These are phyloP conservation scores for Sinonovacula constricta DNA, from an alignment of 1,140 invertebrate species.

Conservation along the genomic window DNA sequence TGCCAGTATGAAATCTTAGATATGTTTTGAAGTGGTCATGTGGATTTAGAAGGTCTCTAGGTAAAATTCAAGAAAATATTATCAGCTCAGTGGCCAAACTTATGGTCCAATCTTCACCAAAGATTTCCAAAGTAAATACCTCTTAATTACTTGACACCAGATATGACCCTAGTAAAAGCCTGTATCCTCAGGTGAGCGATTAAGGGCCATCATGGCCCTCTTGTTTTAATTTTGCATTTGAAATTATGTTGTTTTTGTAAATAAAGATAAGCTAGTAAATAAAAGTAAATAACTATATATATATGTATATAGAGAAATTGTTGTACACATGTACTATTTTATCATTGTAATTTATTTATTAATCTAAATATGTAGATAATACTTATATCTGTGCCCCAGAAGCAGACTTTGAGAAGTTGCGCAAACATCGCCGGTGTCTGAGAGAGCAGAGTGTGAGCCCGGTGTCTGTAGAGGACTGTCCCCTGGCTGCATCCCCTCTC, in stretches of 20 bases:
- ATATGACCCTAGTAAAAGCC: too few species aligned
- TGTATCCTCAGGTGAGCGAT: background rate
- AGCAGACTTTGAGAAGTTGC: constrained; percentile 62
- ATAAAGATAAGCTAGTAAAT: background rate
- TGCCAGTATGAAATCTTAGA: too few species aligned
- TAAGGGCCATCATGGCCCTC: too few species aligned
- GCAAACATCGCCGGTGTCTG: constrained; percentile 63
- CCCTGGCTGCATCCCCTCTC: constrained; percentile 24
- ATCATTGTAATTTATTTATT: background rate
- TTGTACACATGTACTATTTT: background rate
- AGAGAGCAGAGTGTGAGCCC: constrained; percentile 71
- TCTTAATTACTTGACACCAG: too few species aligned
- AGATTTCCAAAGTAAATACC: too few species aligned
- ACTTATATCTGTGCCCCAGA: too few species aligned
- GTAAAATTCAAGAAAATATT: too few species aligned
- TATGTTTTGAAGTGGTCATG: too few species aligned
- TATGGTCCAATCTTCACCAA: too few species aligned
- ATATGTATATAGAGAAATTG: background rate
- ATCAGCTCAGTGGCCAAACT: too few species aligned
- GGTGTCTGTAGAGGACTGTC: constrained; percentile 54
- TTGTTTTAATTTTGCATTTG: background rate
- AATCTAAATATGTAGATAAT: background rate
- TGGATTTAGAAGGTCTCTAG: too few species aligned
- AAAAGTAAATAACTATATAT: background rate
- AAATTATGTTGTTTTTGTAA: background rate